Conservation (phyloP, 1,140 invertebrate genomes). For the Antheraea mylitta region DNA sequence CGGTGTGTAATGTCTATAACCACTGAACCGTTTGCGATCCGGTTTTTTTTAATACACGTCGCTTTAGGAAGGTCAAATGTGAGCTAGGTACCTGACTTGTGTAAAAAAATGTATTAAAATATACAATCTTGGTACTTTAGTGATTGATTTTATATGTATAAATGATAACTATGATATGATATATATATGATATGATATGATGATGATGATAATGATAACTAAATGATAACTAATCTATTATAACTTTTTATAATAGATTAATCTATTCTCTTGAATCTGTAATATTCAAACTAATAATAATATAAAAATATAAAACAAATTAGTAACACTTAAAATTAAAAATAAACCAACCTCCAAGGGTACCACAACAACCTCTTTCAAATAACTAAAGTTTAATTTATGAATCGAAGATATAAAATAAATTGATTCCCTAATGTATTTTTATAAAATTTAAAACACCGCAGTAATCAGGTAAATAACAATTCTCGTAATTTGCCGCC, state of each 20-base stretch:
- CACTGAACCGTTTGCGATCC: conserved; percentile 17
- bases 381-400: not conserved
- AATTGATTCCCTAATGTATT: not conserved
- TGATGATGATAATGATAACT: too few relatives aligned
- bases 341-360: too few relatives aligned
- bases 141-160: not conserved
- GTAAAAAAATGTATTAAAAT: not conserved
- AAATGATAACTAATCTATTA: too few relatives aligned
- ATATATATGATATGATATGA: too few relatives aligned
- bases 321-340: too few relatives aligned
- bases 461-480: conserved; percentile 2
- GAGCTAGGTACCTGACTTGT: conserved; percentile 4
- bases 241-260: too few relatives aligned
- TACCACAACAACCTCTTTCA: too few relatives aligned
- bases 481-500: not conserved
- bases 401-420: not conserved
- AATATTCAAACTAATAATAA: too few relatives aligned
- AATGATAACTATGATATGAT: too few relatives aligned
- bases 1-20: conserved; percentile 5
- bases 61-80: conserved; percentile 24
- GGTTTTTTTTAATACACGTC: conserved; percentile 22
- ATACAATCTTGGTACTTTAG: not conserved
- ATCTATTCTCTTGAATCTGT: too few relatives aligned
- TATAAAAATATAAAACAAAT: too few relatives aligned
- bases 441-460: not conserved